Percentiles rank a stretch among this genome's conserved stretches.
Conservation (phyloP, 2,113 vertebrate species). For the Misgurnus anguillicaudatus region DNA sequence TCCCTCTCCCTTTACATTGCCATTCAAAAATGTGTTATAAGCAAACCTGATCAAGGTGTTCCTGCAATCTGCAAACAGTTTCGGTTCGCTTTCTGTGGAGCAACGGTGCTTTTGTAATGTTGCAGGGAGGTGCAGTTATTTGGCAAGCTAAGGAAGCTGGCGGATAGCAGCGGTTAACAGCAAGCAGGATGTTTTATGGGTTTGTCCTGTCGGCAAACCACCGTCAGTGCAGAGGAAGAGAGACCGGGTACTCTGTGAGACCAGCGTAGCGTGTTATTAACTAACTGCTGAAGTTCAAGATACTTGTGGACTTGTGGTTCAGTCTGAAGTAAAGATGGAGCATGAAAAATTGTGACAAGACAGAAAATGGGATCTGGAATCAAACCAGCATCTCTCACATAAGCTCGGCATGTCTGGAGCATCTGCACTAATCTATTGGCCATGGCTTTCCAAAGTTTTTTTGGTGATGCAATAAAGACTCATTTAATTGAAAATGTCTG, state of each 20-base stretch:
- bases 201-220: conserved; percentile 27
- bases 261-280: background rate
- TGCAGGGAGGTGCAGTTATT: conserved; percentile 30
- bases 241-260: conserved; percentile 5
- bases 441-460: background rate
- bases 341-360: background rate
- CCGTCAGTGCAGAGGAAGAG: background rate
- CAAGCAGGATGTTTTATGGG: conserved; percentile 39
- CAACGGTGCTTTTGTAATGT: conserved; percentile 5
- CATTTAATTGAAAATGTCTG: background rate
- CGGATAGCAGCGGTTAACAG: conserved; percentile 28
- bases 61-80: conserved; percentile 7
- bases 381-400: background rate
- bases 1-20: background rate
- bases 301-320: background rate
- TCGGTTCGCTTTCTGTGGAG: background rate
- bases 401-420: background rate
- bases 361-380: background rate
- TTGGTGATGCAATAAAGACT: background rate
- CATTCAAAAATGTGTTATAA: background rate
- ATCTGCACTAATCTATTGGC: background rate
- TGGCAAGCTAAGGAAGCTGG: conserved; percentile 14
- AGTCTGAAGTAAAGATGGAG: background rate
- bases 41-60: background rate
- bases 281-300: conserved; percentile 8